Percentiles rank a stretch among this genome's conserved stretches.
These are phyloP conservation scores for Dromaius novaehollandiae DNA, from an alignment of 2,113 vertebrate species.

Conservation along the genomic window DNA sequence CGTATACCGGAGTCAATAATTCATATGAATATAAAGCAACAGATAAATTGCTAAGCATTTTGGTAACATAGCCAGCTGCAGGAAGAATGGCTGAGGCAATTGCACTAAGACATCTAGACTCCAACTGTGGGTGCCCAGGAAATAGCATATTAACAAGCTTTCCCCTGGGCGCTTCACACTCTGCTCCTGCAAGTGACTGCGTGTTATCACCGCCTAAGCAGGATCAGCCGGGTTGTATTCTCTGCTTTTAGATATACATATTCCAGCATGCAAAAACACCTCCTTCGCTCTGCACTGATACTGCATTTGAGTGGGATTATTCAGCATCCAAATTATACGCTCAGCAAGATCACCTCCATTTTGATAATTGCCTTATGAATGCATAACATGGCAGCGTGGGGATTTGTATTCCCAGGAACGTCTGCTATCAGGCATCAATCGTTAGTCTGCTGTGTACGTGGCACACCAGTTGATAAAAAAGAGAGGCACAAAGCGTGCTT, in stretches of 20 bases:
- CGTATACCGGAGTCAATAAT: not conserved
- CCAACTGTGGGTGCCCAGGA: not conserved
- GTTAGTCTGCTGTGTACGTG: not conserved
- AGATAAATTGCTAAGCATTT: not conserved
- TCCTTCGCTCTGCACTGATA: not conserved
- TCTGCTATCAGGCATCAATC: conserved; percentile 47
- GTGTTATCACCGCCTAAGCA: not conserved
- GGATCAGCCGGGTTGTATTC: not conserved
- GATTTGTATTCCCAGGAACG: conserved; percentile 66
- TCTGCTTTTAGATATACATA: not conserved
- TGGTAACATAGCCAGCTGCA: not conserved
- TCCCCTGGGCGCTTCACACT: not conserved
- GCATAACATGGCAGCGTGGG: conserved; percentile 40
- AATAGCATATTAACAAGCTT: not conserved
- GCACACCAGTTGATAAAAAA: conserved; percentile 8
- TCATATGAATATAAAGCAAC: not conserved
- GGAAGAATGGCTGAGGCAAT: not conserved
- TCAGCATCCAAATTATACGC: conserved; percentile 41
- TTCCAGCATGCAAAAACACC: not conserved
- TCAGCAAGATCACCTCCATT: conserved; percentile 56
- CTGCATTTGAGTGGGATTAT: conserved; percentile 22
- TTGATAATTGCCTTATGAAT: conserved; percentile 65
- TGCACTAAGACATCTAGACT: not conserved
- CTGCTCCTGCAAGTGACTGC: not conserved
- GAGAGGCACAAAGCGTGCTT: not conserved